A percentile compares a stretch with the other conserved stretches of the same genome.
Conservation (phyloP, 2,888 invertebrate genomes). For the Crioceris asparagi region DNA sequence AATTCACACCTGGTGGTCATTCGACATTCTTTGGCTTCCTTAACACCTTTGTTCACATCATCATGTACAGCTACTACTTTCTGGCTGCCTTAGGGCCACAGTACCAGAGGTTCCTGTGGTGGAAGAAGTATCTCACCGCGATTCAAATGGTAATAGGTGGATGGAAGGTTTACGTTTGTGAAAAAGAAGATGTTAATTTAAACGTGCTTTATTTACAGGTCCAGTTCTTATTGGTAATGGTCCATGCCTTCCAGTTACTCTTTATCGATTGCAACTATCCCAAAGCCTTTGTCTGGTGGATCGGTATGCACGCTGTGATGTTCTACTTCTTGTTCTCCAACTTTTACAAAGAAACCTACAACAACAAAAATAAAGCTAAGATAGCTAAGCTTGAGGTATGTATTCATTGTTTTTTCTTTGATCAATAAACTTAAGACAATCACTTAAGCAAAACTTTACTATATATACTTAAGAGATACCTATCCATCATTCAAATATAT, state of each 20-base stretch:
- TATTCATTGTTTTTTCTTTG: neutral
- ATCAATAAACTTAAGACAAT: constrained; percentile 4
- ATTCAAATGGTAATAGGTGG: constrained; percentile 69
- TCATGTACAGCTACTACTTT: constrained; percentile 91
- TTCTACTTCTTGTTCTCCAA: constrained; percentile 88
- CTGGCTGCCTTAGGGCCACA: constrained; percentile 81
- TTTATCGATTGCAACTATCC: constrained; percentile 87
- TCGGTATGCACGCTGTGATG: constrained; percentile 82
- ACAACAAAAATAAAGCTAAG: constrained; percentile 34
- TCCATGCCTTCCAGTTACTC: constrained; percentile 82
- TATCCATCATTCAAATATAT: too few relatives aligned
- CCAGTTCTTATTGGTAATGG: constrained; percentile 79
- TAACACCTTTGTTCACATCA: constrained; percentile 89
- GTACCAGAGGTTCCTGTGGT: constrained; percentile 84
- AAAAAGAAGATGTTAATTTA: neutral
- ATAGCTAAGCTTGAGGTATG: constrained; percentile 16
- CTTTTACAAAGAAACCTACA: constrained; percentile 77
- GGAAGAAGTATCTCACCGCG: constrained; percentile 88
- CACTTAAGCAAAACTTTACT: neutral
- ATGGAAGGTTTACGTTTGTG: neutral
- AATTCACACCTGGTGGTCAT: constrained; percentile 65
- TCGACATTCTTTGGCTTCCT: constrained; percentile 87
- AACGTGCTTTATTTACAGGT: constrained; percentile 39
- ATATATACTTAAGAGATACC: neutral
- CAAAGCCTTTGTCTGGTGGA: constrained; percentile 79